Evolutionary conservation across 1,140 invertebrate species (phyloP), one percentile per base, ranked within the genome.

Genomic region (Papilio xuthus): DNA sequence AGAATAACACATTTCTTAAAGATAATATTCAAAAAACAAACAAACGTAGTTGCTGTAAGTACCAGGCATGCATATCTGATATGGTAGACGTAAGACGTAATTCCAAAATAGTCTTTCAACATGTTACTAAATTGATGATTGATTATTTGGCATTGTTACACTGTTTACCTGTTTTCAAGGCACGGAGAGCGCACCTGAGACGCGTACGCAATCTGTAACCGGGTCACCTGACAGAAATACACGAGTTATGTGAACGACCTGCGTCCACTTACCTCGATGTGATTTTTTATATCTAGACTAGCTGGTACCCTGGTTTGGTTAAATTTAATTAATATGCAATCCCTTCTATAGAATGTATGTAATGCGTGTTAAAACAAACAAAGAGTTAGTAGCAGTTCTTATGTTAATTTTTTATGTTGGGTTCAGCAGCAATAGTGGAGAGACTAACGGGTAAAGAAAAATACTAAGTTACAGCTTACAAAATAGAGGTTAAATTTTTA

Each of bases 201-300:
- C 20, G 74, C 47, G 42, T 77, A 44, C 74, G 74, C 76, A 77
- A 77, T 72, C 74, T 37, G 4, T 77, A 80, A 80, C 79, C 79
- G 69, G 79, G 79, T 80, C 79, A 80, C 67, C 74, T 80, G 69
- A 69, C 69, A 63, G 74, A 80, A 80, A 80, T 77, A 80, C 79
- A 71, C 79, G 74, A 74, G 74, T 77, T 70, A 63, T 73, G 56
- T 75, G 42, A 47, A 26, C 41, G 47, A 79, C 56, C 71, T 56
- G 28, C 69, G 15, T 20, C 60, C 37, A 41, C 20, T 28, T 12
- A 73, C 70, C 10, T 73, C 13, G 37, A 47, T 47, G 42, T 42
- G 20, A 9, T 47, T n/a, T 73, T n/a, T 73, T 67, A 28, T 67
- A 67, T 67, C 53, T 20, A 67, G 12, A 67, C 26, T 28, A 67